These are phyloP conservation scores for Corythoichthys intestinalis DNA, from an alignment of 2,113 vertebrate species.

Conservation along the genomic window DNA sequence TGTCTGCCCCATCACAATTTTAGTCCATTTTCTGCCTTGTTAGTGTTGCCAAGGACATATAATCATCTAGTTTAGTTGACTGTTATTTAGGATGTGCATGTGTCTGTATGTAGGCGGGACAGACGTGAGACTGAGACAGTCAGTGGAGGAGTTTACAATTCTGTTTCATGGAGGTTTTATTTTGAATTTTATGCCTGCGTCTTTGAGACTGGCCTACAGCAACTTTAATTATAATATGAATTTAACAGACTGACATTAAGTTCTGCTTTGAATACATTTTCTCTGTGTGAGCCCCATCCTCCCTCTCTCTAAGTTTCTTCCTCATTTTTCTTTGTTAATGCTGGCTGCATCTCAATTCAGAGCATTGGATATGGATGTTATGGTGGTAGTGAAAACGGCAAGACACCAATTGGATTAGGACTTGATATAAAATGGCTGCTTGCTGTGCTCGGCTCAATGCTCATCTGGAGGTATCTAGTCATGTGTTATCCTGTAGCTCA, in stretches of 20 bases:
- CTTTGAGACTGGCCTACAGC: constrained; percentile 11
- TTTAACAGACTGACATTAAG: constrained; percentile 17
- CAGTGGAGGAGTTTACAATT: constrained; percentile 1
- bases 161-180: constrained; percentile 1
- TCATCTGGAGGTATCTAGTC: constrained; percentile 46
- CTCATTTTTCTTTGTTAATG: constrained; percentile 42
- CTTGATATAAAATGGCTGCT: constrained; percentile 58
- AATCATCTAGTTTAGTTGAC: constrained; percentile 8
- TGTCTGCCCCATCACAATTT: constrained; percentile 8
- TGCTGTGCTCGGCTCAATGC: constrained; percentile 38
- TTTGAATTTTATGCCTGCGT: not conserved
- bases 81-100: constrained; percentile 2
- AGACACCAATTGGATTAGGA: constrained; percentile 51
- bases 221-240: constrained; percentile 44
- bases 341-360: constrained; percentile 46
- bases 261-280: constrained; percentile 41
- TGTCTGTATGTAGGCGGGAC: not conserved
- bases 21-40: constrained; percentile 19
- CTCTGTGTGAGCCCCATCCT: constrained; percentile 26
- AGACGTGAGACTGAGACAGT: constrained; percentile 3
- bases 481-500: constrained; percentile 48
- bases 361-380: constrained; percentile 38
- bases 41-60: constrained; percentile 4
- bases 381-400: constrained; percentile 27
- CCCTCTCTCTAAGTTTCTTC: constrained; percentile 33